Evolutionary conservation across 2,888 invertebrate species (phyloP).

Genomic region (Sarcophaga subvicina): DNA sequence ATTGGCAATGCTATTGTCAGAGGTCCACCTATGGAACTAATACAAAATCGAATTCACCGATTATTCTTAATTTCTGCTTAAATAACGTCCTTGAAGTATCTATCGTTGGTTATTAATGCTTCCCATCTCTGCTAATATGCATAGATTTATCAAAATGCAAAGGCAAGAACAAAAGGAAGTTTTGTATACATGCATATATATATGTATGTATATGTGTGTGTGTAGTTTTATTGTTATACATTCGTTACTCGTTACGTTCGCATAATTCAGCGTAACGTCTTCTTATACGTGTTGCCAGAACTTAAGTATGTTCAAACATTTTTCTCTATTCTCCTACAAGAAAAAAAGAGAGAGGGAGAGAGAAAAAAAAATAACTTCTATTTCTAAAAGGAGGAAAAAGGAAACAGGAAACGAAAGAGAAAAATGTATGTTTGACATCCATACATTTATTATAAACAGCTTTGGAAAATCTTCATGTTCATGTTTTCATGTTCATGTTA

Average conservation of each 20-base stretch:
- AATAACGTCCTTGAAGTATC: too few relatives aligned
- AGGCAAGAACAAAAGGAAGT: background rate
- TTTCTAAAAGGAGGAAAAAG: constrained; percentile 6
- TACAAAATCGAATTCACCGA: too few relatives aligned
- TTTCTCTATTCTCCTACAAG: background rate
- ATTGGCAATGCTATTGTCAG: too few relatives aligned
- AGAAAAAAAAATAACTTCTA: background rate
- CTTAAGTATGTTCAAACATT: background rate
- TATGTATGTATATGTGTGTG: background rate
- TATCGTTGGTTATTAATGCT: background rate
- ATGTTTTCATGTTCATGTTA: constrained; percentile 48
- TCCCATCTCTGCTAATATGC: constrained; percentile 2
- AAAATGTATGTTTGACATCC: background rate
- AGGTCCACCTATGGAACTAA: too few relatives aligned
- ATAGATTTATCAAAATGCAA: background rate
- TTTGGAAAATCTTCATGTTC: constrained; percentile 39
- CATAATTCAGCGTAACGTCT: constrained; percentile 38
- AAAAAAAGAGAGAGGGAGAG: background rate
- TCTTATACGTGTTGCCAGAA: constrained; percentile 45
- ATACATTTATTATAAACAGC: constrained; percentile 39
- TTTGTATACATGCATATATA: background rate
- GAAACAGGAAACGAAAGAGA: background rate
- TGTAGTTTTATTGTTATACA: background rate
- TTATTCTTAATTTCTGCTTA: too few relatives aligned
- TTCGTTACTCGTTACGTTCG: constrained; percentile 36